phyloP scores from a whole-genome alignment of 2,888 invertebrate species.

The Smittia sp. region DNA sequence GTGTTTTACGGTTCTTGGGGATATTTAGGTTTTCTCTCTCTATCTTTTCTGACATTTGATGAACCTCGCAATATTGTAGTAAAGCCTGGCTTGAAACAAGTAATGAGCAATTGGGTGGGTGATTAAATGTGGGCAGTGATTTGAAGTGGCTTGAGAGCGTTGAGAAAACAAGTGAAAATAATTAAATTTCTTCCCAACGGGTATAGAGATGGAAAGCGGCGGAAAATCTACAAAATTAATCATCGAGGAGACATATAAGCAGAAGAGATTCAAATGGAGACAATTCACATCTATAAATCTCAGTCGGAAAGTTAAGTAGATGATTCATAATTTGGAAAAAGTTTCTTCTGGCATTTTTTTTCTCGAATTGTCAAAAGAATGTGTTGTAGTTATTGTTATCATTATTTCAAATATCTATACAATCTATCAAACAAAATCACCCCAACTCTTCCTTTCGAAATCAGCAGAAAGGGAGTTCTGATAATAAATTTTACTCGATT shows the following conservation, averaged over 20 bases:
- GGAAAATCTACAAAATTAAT: background rate
- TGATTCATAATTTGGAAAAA: background rate
- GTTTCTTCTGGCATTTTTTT: background rate
- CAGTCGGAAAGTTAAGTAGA: constrained; percentile 9
- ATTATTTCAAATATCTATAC: constrained; percentile 28
- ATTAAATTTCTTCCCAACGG: constrained; percentile 26
- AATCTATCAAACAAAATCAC: background rate
- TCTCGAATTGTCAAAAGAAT: constrained; percentile 17
- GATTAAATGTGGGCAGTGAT: background rate
- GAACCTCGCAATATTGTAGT: background rate
- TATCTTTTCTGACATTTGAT: background rate
- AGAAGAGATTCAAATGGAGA: constrained; percentile 1
- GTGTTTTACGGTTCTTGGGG: constrained; percentile 38
- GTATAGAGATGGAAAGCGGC: background rate
- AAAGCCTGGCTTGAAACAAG: background rate
- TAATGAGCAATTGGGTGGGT: constrained; percentile 35
- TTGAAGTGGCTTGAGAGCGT: background rate
- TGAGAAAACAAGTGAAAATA: constrained; percentile 15
- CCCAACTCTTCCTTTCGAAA: background rate
- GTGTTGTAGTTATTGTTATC: constrained; percentile 30
- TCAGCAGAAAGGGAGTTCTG: constrained; percentile 22
- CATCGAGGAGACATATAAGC: background rate
- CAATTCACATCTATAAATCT: background rate
- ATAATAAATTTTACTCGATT: constrained; percentile 33
- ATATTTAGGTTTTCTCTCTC: constrained; percentile 33